Evolutionary conservation across 2,113 vertebrate genomes (phyloP).

Genomic region (Lamprotornis superbus): DNA sequence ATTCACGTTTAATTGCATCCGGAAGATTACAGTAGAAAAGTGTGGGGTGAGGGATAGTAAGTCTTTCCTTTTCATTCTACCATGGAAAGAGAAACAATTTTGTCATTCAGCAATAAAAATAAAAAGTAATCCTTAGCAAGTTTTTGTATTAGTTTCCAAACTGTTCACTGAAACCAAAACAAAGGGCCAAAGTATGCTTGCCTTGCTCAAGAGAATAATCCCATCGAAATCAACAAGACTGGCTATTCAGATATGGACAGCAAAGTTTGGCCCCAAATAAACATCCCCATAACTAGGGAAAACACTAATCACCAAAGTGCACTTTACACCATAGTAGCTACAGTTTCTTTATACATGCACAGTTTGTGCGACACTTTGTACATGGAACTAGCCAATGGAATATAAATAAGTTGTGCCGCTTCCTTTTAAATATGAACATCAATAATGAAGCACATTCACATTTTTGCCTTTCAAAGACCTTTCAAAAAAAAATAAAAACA

Average conservation of each 20-base stretch:
- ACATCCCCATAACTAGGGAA: conserved; percentile 62
- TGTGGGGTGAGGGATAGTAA: neutral
- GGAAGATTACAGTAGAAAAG: conserved; percentile 2
- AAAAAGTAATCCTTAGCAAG: conserved; percentile 11
- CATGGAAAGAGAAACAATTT: neutral
- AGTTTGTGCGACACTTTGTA: conserved; percentile 60
- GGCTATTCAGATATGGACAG: conserved; percentile 26
- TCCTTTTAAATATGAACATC: conserved; percentile 77
- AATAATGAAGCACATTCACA: conserved; percentile 73
- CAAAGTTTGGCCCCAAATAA: conserved; percentile 63
- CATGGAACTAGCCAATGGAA: conserved; percentile 65
- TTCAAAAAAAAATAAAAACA: conserved; percentile 17
- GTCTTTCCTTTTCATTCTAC: conserved; percentile 43
- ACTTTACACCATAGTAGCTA: conserved; percentile 72
- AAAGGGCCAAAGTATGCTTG: conserved; percentile 40
- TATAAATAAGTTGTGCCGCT: conserved; percentile 73
- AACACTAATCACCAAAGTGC: conserved; percentile 70
- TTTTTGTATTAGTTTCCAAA: conserved; percentile 40
- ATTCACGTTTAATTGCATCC: neutral
- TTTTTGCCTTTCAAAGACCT: conserved; percentile 67
- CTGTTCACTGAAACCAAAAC: conserved; percentile 45
- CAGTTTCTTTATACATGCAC: conserved; percentile 73
- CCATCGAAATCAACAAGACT: neutral
- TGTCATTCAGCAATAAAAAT: neutral
- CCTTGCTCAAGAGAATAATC: neutral